Evolutionary conservation across 2,797 vertebrate genomes (phyloP), one percentile per base, ranked within the genome.

Genomic region (Sebastes ruberrimus): DNA sequence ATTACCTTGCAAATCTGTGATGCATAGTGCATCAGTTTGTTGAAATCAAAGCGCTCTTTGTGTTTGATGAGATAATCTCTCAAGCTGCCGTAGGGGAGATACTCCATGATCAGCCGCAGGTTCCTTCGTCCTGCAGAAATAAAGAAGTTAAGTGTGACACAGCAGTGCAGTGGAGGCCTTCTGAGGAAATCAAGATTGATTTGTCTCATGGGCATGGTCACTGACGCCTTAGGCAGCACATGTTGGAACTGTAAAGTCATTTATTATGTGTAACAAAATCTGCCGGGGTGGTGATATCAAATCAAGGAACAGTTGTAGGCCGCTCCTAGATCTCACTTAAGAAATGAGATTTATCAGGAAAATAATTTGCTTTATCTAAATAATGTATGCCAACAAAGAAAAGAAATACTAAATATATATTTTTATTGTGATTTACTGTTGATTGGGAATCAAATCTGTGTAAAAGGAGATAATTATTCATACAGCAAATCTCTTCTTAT

Each of bases 51-150:
- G 74, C 96, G 95, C 7, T 98, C 97, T 69, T 96, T 98, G 93
- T 99, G 96, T 88, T 99, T 99, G 79, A 96, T 96, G 61, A 99
- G 96, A 88, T 99, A 99, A 91, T 99, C 99, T 88, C 98, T 96
- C 90, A 99, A 93, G 90, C 98, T 99, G 89, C 99, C 99, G 53
- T 96, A 97, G 4, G 99, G 98, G 72, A 99, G 96, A 81, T 98
- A 99, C 85, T 99, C 99, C 99, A 99, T 99, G 90, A 99, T 97
- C 83, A 99, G 94, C 74, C 97, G 96, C 30, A 99, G 92, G 94
- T 99, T 99, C 85, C 94, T 96, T 14, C 98, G 96, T 20, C 98
- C 99, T 96, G 90, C 38, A 38, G 18, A 66, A 9, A 71, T 28
- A 76, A 28, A 64, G 13, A 20, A n/a, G 25, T 64, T 56, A 14